Conservation (phyloP, 30 jellyfish, hydroid and myxozoan species). For the Hydractinia echinata region DNA sequence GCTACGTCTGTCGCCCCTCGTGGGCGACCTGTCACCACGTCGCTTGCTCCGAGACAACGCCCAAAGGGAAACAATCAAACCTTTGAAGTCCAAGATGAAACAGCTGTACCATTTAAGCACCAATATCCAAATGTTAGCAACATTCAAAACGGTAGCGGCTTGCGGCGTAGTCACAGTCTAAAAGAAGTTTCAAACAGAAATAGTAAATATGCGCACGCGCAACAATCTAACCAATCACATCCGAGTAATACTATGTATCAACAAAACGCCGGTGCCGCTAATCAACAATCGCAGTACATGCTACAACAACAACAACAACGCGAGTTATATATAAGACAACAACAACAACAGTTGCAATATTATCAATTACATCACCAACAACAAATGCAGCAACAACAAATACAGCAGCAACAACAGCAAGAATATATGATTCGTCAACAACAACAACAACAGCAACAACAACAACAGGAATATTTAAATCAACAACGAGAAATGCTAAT, state of each 20-base stretch:
- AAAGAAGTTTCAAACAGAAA: constrained; percentile 36
- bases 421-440: constrained; percentile 27
- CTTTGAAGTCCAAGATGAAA: constrained; percentile 48
- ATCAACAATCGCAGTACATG: constrained; percentile 53
- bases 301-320: constrained; percentile 57
- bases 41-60: constrained; percentile 96
- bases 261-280: constrained; percentile 1
- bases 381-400: constrained; percentile 57
- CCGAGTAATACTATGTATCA: constrained; percentile 12
- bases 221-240: constrained; percentile 6
- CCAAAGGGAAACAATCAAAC: constrained; percentile 85
- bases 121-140: constrained; percentile 17
- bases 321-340: constrained; percentile 37
- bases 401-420: constrained; percentile 53
- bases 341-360: constrained; percentile 43
- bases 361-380: constrained; percentile 30
- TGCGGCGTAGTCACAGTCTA: constrained; percentile 46
- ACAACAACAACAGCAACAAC: constrained; percentile 39
- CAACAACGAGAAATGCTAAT: constrained; percentile 44
- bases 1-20: constrained; percentile 50
- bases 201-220: background rate
- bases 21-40: constrained; percentile 84
- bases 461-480: constrained; percentile 26
- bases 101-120: constrained; percentile 69
- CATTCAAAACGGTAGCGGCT: constrained; percentile 7